These are phyloP conservation scores for Eulemur albifrons DNA, from an alignment of 2,797 vertebrate species.

Conservation along the genomic window DNA sequence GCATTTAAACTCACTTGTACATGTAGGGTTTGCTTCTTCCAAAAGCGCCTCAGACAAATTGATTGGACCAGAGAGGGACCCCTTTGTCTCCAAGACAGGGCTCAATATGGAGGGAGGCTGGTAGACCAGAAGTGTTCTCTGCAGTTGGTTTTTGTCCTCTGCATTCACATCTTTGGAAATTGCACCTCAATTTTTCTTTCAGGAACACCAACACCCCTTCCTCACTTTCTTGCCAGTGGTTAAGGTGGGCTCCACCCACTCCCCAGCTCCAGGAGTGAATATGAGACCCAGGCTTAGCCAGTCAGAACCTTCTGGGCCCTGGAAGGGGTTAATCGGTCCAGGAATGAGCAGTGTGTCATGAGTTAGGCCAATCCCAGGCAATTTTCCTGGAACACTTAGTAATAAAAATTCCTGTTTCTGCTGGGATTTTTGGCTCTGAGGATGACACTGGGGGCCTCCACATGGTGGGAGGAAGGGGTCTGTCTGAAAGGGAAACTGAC, in stretches of 20 bases:
- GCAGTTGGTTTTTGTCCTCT: no score
- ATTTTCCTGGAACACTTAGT: background rate
- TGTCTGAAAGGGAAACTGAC: background rate
- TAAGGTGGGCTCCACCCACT: no score
- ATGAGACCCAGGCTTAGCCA: background rate
- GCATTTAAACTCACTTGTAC: background rate
- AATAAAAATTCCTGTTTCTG: background rate
- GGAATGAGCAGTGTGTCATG: background rate
- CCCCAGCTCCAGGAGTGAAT: background rate
- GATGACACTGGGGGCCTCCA: background rate
- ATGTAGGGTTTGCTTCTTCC: background rate
- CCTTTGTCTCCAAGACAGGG: background rate
- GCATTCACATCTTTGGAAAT: background rate
- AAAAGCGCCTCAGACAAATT: background rate
- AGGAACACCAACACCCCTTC: no score
- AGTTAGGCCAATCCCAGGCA: background rate
- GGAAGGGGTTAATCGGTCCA: background rate
- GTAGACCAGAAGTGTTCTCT: background rate
- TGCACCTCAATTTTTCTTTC: background rate
- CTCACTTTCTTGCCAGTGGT: no score
- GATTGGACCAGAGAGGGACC: background rate
- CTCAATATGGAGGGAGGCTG: background rate
- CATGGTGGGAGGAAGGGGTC: fast-evolving
- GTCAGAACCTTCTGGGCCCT: background rate
- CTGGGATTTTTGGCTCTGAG: background rate